Base-by-base conservation (phyloP, 2,888 invertebrate species). In the Sphinx pinastri region DNA sequence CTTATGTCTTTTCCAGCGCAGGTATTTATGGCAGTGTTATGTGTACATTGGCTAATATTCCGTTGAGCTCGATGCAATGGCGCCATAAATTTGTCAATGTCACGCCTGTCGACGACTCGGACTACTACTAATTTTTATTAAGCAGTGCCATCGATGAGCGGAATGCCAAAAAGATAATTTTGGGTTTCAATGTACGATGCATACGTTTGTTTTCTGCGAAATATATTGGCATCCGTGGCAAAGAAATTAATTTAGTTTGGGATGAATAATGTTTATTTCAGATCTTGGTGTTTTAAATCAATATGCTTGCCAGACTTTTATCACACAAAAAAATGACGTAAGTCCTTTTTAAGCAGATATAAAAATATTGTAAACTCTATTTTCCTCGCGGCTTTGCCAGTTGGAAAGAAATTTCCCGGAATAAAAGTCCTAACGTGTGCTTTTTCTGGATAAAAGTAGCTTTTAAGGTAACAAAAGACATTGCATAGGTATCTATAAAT, bases 81-180 rank as follows among this genome's bases (percentile, higher is more conserved):
- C 78, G 76, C 80, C 76, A 84, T 91, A 91, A 89, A 91, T 90
- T 83, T 77, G 79, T 91, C 90, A 90, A 84, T 77, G 90, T 87
- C 88, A 76, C 73, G 76, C 73, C 77, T 77, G 81, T 80, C 79
- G 80, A 76, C 78, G 74, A 73, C 76, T 75, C 74, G 73, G 74
- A 78, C 74, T 79, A 78, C 80, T 79, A 78, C 81, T 79, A 82
- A 82, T 81, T 81, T 85, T 84, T 80, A 84, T 83, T 81, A 79
- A 78, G 74, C 78, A 76, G 74, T 75, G 67, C 76, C 74, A 76
- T 77, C 74, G 77, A 79, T 83, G 86, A 84, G 76, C 76, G 71
- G 87, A 87, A 88, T 88, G 74, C 74, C 74, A 79, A 82, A 80
- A 76, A 63, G 63, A 71, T 63, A 45, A 67, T 73, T 67, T 70